These are phyloP conservation scores for Mystacornis crossleyi DNA, from an alignment of 2,113 vertebrate species.

Conservation along the genomic window DNA sequence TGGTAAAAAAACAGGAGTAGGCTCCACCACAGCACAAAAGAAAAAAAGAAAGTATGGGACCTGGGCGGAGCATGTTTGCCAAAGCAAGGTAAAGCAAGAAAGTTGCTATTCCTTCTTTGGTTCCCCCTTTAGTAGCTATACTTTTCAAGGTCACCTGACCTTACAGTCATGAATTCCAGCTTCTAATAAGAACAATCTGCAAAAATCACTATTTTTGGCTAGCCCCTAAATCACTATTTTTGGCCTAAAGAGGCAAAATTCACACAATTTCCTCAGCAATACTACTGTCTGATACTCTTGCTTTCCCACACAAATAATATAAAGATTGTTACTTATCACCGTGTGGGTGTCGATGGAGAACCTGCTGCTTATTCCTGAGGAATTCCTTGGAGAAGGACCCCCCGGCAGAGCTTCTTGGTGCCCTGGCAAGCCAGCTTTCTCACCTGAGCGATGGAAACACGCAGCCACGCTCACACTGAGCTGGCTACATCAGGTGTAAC, in stretches of 20 bases:
- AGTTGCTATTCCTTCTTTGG: not conserved
- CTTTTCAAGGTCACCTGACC: not conserved
- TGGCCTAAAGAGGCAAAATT: not conserved
- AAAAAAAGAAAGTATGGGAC: not conserved
- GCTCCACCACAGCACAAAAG: not conserved
- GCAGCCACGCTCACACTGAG: too few relatives aligned
- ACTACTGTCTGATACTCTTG: not conserved
- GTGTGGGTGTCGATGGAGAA: too few relatives aligned
- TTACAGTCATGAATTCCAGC: not conserved
- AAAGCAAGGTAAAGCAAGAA: not conserved
- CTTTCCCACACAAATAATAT: not conserved
- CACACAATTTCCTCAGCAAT: accelerated
- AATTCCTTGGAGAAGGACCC: too few relatives aligned
- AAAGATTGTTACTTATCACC: not conserved
- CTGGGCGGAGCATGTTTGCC: not conserved
- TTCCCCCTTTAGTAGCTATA: not conserved
- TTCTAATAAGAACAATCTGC: not conserved
- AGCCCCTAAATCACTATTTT: not conserved
- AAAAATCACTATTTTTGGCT: not conserved
- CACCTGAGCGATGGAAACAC: too few relatives aligned
- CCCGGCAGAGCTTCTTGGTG: too few relatives aligned
- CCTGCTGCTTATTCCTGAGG: too few relatives aligned
- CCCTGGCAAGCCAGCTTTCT: too few relatives aligned
- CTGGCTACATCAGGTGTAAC: too few relatives aligned
- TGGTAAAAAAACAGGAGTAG: not conserved